Conservation (phyloP, 2,113 vertebrate genomes). For the Todiramphus saurophagus region DNA sequence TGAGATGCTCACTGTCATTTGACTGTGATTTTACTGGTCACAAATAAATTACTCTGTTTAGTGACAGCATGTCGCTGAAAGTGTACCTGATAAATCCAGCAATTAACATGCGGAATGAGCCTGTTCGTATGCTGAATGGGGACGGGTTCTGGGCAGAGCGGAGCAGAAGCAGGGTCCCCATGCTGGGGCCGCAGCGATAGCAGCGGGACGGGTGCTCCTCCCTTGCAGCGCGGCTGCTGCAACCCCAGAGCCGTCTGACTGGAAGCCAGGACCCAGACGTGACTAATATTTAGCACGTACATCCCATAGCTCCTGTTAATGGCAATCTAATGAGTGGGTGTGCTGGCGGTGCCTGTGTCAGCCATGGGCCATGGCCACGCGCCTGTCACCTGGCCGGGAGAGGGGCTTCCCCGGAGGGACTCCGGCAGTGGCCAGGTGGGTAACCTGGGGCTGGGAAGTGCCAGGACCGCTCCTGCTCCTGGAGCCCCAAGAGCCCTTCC, state of each 20-base stretch:
- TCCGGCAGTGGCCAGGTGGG: background rate
- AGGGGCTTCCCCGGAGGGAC: background rate
- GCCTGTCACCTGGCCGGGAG: fast-evolving
- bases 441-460: fast-evolving
- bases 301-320: background rate
- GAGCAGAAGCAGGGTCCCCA: background rate
- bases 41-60: background rate
- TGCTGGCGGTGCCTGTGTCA: background rate
- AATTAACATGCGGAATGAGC: background rate
- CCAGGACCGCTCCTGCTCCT: fast-evolving
- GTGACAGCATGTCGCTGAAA: background rate
- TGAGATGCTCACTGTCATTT: background rate
- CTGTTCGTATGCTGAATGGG: background rate
- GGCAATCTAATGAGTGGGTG: background rate
- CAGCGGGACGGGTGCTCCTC: background rate
- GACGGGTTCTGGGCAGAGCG: fast-evolving
- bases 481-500: background rate
- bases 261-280: background rate
- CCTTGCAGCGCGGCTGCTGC: background rate
- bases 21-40: background rate
- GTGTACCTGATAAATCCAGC: background rate
- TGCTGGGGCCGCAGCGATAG: fast-evolving
- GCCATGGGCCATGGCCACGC: background rate
- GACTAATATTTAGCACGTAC: background rate
- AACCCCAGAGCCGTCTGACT: background rate